phyloP scores from a whole-genome alignment of 2,888 invertebrate genomes.

The Drosophila prolongata region DNA sequence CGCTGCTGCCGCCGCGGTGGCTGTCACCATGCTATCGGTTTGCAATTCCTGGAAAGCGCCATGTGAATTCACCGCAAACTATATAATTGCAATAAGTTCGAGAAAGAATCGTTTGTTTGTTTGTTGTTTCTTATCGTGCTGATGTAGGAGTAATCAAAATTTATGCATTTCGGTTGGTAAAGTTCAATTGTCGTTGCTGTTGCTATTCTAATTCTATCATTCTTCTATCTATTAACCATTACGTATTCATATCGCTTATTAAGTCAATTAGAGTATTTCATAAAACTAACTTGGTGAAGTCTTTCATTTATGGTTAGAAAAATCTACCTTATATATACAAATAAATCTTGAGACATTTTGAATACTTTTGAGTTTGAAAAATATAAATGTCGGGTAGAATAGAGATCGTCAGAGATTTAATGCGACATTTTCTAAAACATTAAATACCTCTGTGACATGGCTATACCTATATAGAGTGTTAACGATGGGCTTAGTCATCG shows the following conservation, averaged over 20 bases:
- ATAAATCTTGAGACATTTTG: too few species aligned
- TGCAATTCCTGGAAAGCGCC: slow-evolving; percentile 90
- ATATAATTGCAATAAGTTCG: slow-evolving; percentile 82
- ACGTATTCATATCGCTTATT: too few species aligned
- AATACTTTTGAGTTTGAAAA: too few species aligned
- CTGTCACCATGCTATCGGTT: slow-evolving; percentile 88
- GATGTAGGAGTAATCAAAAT: background rate
- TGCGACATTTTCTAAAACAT: slow-evolving; percentile 12
- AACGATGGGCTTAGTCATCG: slow-evolving; percentile 37
- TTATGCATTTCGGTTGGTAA: slow-evolving; percentile 1
- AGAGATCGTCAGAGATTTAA: background rate
- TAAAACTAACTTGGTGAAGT: too few species aligned
- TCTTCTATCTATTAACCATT: too few species aligned
- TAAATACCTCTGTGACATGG: slow-evolving; percentile 1
- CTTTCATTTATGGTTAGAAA: too few species aligned
- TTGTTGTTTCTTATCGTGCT: slow-evolving; percentile 25
- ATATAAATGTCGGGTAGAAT: background rate
- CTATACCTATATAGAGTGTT: slow-evolving; percentile 2
- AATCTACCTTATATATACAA: too few species aligned
- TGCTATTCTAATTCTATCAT: background rate
- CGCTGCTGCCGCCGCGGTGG: slow-evolving; percentile 88
- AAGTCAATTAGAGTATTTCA: too few species aligned
- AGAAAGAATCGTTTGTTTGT: slow-evolving; percentile 62
- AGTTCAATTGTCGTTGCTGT: background rate
- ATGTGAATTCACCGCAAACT: slow-evolving; percentile 85